Evolutionary conservation across 2,797 vertebrate genomes (phyloP).

Genomic region (Aulostomus chinensis): DNA sequence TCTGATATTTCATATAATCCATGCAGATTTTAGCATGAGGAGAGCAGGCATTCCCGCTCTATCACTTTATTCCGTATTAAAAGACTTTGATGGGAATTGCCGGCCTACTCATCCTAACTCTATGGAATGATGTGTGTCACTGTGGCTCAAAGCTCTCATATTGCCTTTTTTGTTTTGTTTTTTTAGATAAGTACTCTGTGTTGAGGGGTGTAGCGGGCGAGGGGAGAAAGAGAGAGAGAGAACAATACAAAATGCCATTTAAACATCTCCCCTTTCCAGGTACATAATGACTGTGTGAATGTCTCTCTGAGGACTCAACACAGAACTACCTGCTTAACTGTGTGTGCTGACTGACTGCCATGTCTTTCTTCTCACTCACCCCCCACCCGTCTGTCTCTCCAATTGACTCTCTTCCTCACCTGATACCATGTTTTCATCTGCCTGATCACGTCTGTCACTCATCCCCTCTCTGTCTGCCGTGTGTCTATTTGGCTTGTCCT

Average conservation of each 20-base stretch:
- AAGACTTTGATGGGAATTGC: slow-evolving; percentile 20
- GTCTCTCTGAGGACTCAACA: slow-evolving; percentile 73
- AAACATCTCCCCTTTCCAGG: slow-evolving; percentile 86
- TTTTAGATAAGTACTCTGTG: slow-evolving; percentile 88
- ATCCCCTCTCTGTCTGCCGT: slow-evolving; percentile 52
- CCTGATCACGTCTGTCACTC: slow-evolving; percentile 68
- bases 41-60: slow-evolving; percentile 48
- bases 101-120: slow-evolving; percentile 65
- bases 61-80: neutral
- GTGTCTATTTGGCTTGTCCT: slow-evolving; percentile 39
- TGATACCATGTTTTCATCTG: slow-evolving; percentile 68
- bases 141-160: slow-evolving; percentile 76
- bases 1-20: slow-evolving; percentile 63
- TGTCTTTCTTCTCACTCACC: slow-evolving; percentile 82
- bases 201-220: slow-evolving; percentile 84
- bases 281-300: slow-evolving; percentile 77
- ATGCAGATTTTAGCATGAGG: slow-evolving; percentile 67
- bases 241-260: slow-evolving; percentile 85
- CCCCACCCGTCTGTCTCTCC: slow-evolving; percentile 74
- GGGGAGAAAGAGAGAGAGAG: slow-evolving; percentile 73
- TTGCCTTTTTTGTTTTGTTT: slow-evolving; percentile 80
- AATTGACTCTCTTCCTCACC: slow-evolving; percentile 67
- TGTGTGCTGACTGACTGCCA: slow-evolving; percentile 81
- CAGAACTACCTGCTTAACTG: slow-evolving; percentile 73
- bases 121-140: slow-evolving; percentile 66